A percentile compares a stretch with the other conserved stretches of the same genome.
These are phyloP conservation scores for Monoplex corrugatus DNA, from an alignment of 2,888 invertebrate species.

Conservation along the genomic window DNA sequence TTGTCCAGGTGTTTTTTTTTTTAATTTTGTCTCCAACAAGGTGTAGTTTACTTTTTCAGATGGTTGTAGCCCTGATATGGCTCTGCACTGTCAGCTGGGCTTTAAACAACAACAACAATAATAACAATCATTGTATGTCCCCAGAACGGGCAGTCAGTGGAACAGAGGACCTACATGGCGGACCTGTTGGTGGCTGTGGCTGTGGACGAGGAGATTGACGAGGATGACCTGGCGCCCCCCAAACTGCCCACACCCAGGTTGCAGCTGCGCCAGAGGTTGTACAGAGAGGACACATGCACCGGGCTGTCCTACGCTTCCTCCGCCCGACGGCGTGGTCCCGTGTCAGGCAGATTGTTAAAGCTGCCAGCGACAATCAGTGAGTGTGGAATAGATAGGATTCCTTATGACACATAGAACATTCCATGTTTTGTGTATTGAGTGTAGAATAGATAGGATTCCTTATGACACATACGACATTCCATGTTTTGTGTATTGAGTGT, in stretches of 20 bases:
- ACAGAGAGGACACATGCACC: slow-evolving; percentile 9
- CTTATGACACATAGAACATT: too few species aligned
- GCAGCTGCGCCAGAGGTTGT: slow-evolving; percentile 1
- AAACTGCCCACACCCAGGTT: slow-evolving; percentile 8
- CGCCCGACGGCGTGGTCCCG: not conserved
- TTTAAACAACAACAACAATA: too few species aligned
- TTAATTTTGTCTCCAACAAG: too few species aligned
- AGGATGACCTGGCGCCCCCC: slow-evolving; percentile 26
- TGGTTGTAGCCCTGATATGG: too few species aligned
- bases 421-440: too few species aligned
- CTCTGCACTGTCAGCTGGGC: too few species aligned
- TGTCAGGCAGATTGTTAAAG: not conserved
- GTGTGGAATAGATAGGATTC: too few species aligned
- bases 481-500: too few species aligned
- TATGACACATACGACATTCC: too few species aligned
- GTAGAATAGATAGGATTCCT: too few species aligned
- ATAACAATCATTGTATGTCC: not conserved
- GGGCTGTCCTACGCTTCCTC: slow-evolving; percentile 1
- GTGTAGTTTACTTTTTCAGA: too few species aligned
- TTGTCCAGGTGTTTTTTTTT: too few species aligned
- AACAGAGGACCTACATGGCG: not conserved
- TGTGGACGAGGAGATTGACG: slow-evolving; percentile 36
- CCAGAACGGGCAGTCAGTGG: not conserved
- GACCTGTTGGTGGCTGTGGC: slow-evolving; percentile 34
- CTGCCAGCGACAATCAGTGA: slow-evolving; percentile 22